phyloP scores from a whole-genome alignment of 2,797 vertebrate genomes.

The Sebastes baramenuke region DNA sequence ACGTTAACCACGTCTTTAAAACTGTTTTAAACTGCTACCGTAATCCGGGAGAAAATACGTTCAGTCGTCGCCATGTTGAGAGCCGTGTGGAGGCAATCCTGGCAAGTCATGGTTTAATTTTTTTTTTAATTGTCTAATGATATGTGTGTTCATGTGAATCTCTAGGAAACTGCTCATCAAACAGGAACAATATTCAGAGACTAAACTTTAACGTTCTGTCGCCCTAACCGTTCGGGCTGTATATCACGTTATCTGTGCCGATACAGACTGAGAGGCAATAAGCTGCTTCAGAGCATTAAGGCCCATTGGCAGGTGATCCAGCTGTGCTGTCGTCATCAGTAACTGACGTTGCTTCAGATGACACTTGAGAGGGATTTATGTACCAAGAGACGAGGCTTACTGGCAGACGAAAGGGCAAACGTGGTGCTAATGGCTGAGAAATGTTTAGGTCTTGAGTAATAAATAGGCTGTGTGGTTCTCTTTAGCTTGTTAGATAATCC shows the following conservation, averaged over 20 bases:
- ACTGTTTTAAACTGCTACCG: too few relatives aligned
- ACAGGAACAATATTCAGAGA: not conserved
- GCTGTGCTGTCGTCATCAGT: not conserved
- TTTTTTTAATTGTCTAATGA: not conserved
- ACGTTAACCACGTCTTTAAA: too few relatives aligned
- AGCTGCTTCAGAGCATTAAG: not conserved
- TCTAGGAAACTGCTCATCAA: not conserved
- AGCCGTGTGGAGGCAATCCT: too few relatives aligned
- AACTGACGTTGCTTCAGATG: not conserved
- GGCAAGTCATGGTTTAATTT: too few relatives aligned
- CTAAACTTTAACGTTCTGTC: not conserved
- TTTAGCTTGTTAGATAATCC: not conserved
- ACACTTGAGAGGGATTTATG: not conserved
- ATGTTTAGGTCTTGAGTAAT: not conserved
- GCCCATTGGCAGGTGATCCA: not conserved
- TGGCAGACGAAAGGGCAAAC: not conserved
- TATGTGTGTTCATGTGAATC: not conserved
- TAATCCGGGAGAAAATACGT: too few relatives aligned
- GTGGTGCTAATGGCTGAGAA: not conserved
- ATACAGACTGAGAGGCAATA: not conserved
- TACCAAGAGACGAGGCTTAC: not conserved
- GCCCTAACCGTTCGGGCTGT: too few relatives aligned
- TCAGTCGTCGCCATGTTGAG: too few relatives aligned
- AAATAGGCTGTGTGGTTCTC: not conserved
- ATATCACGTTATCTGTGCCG: too few relatives aligned